These are phyloP conservation scores for Chrysolina americana DNA, from an alignment of 2,888 invertebrate species.

Conservation along the genomic window DNA sequence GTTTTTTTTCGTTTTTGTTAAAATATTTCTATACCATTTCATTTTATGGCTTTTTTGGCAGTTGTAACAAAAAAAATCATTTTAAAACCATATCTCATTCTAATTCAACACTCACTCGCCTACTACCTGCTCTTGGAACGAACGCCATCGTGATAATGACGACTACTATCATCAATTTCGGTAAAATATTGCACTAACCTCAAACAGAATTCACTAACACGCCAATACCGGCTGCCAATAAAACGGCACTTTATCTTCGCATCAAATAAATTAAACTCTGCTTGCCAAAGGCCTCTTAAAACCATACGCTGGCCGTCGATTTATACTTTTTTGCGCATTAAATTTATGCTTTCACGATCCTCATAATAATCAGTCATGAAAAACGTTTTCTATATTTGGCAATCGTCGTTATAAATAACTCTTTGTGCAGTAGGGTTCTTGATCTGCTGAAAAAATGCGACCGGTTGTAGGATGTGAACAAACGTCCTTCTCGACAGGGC, in stretches of 20 bases:
- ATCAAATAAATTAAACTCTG: conserved; percentile 17
- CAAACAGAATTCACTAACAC: conserved; percentile 3
- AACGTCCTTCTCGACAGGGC: conserved; percentile 45
- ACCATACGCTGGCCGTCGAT: conserved; percentile 17
- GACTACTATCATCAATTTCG: conserved; percentile 5
- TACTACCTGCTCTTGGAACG: no score
- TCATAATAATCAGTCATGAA: conserved; percentile 31
- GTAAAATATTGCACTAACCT: conserved; percentile 3
- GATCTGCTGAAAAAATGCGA: conserved; percentile 37
- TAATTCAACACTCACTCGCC: no score
- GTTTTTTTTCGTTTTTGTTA: no score
- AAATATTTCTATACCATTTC: no score
- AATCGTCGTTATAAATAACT: conserved; percentile 38
- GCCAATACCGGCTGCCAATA: conserved; percentile 14
- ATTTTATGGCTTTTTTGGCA: no score
- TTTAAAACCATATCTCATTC: no score
- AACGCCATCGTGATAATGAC: background rate
- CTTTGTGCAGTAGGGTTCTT: conserved; percentile 32
- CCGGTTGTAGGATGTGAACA: conserved; percentile 45
- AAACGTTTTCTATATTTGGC: conserved; percentile 34
- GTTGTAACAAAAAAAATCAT: no score
- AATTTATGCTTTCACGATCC: conserved; percentile 18
- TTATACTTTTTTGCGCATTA: conserved; percentile 10
- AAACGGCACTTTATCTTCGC: conserved; percentile 17
- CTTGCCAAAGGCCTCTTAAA: conserved; percentile 2